These are phyloP conservation scores for Cavia porcellus DNA, from an alignment of 2,113 vertebrate genomes.

Conservation along the genomic window DNA sequence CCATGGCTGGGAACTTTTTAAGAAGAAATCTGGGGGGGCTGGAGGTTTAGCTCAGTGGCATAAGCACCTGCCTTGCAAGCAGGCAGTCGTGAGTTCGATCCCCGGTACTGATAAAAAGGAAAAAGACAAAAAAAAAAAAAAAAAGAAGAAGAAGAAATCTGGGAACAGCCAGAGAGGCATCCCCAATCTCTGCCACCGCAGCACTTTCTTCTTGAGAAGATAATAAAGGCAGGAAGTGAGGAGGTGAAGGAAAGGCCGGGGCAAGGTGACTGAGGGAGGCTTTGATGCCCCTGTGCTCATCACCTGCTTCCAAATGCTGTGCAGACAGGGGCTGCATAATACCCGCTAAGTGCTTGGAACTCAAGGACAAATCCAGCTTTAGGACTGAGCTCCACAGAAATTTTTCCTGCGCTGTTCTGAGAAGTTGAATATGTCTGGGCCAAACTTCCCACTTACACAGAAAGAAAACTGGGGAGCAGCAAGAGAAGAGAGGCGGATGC, in stretches of 20 bases:
- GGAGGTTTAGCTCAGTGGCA: too few species aligned
- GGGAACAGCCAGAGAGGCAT: not conserved
- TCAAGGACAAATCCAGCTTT: not conserved
- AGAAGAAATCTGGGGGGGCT: not conserved
- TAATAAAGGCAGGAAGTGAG: not conserved
- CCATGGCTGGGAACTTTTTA: not conserved
- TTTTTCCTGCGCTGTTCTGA: not conserved
- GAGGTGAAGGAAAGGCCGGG: constrained; percentile 27
- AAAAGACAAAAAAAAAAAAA: too few species aligned
- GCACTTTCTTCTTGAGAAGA: constrained; percentile 43
- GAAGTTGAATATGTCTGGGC: not conserved
- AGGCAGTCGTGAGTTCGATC: too few species aligned
- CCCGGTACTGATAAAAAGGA: too few species aligned
- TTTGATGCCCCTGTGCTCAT: constrained; percentile 37
- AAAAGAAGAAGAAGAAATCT: too few species aligned
- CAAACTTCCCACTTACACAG: not conserved
- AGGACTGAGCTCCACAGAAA: not conserved
- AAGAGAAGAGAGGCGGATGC: too few species aligned
- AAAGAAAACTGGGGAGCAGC: not conserved
- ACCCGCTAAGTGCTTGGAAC: not conserved
- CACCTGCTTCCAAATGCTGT: not conserved
- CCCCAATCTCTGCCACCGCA: not conserved
- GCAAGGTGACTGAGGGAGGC: not conserved
- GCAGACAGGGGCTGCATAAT: not conserved
- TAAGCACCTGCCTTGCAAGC: too few species aligned